Evolutionary conservation across 2,113 vertebrate species (phyloP).

Genomic region (Trichechus manatus): DNA sequence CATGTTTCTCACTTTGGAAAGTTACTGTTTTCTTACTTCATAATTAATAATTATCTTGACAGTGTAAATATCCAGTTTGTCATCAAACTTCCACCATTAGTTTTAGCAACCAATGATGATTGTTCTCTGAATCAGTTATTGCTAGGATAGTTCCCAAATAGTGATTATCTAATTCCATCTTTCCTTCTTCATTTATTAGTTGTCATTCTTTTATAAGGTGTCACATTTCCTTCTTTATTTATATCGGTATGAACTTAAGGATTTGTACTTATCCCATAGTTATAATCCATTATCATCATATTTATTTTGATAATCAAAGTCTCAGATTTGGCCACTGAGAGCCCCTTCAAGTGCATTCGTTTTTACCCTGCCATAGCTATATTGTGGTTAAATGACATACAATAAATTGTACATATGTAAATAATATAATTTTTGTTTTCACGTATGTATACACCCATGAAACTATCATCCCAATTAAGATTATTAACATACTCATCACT

Average conservation of each 20-base stretch:
- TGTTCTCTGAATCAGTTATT: slow-evolving; percentile 17
- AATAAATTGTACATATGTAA: slow-evolving; percentile 40
- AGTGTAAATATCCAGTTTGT: background rate
- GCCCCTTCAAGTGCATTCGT: background rate
- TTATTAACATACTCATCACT: background rate
- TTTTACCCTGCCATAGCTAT: background rate
- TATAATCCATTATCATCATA: background rate
- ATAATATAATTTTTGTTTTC: background rate
- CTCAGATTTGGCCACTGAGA: background rate
- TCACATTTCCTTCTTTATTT: background rate
- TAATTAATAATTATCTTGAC: slow-evolving; percentile 48
- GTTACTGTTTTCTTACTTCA: background rate
- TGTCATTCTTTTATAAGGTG: background rate
- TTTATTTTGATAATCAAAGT: slow-evolving; percentile 45
- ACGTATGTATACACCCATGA: background rate
- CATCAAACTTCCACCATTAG: background rate
- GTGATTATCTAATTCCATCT: slow-evolving; percentile 1
- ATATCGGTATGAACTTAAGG: background rate
- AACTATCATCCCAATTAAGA: background rate
- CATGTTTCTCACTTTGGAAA: background rate
- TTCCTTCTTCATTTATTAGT: slow-evolving; percentile 8
- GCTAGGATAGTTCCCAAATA: slow-evolving; percentile 12
- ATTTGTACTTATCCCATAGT: background rate
- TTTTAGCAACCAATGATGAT: slow-evolving; percentile 8
- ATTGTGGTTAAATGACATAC: background rate